Conservation (phyloP, 2,888 invertebrate species). For the Trissoscelio sp. region DNA sequence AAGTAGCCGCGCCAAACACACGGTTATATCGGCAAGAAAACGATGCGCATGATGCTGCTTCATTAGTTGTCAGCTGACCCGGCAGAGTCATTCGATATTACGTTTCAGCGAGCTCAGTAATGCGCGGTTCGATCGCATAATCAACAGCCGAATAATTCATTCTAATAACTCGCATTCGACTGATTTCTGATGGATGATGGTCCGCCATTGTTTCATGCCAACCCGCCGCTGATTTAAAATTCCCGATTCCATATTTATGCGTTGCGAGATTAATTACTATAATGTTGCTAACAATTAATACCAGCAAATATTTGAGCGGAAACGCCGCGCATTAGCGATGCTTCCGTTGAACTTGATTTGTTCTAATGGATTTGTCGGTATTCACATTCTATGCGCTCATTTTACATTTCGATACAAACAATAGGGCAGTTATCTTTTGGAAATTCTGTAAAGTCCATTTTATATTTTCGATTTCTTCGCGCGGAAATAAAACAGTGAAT, state of each 20-base stretch:
- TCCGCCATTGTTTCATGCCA: constrained; percentile 28
- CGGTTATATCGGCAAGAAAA: constrained; percentile 29
- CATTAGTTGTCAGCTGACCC: constrained; percentile 36
- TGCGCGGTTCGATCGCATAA: constrained; percentile 40
- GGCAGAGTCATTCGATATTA: constrained; percentile 33
- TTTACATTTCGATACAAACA: not conserved
- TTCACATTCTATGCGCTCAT: not conserved
- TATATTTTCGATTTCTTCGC: no score
- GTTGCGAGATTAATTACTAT: constrained; percentile 17
- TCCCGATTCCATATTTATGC: constrained; percentile 14
- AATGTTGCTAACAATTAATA: constrained; percentile 31
- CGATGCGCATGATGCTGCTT: constrained; percentile 12
- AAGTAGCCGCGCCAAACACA: constrained; percentile 1
- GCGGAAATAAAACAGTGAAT: no score
- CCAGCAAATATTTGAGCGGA: constrained; percentile 6
- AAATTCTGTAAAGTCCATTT: not conserved
- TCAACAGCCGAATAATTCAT: constrained; percentile 54
- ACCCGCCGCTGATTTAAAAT: constrained; percentile 12
- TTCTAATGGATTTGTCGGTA: constrained; percentile 1
- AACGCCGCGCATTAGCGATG: not conserved
- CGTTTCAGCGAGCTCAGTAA: constrained; percentile 46
- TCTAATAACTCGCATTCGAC: constrained; percentile 50
- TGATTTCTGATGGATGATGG: constrained; percentile 31
- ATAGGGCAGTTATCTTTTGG: no score
- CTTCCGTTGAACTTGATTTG: not conserved